These are phyloP conservation scores for Corythornis vintsioides DNA, from an alignment of 2,113 vertebrate genomes.

Conservation along the genomic window DNA sequence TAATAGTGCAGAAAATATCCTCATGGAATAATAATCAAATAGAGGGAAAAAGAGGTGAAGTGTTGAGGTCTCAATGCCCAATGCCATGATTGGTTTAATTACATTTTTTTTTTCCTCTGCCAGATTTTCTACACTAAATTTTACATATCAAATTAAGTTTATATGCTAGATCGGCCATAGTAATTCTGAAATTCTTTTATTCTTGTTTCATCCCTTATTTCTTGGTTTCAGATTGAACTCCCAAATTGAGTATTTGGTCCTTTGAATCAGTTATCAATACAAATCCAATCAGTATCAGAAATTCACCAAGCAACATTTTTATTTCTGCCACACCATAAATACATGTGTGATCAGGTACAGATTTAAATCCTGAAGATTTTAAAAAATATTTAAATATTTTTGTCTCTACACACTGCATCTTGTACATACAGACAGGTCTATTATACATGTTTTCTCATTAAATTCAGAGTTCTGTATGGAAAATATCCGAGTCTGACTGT, in stretches of 20 bases:
- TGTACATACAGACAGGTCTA: background rate
- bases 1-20: background rate
- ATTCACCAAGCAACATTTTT: background rate
- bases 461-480: background rate
- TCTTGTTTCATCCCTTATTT: background rate
- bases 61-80: background rate
- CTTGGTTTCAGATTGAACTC: background rate
- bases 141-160: background rate
- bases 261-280: background rate
- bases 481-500: fast-evolving
- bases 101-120: background rate
- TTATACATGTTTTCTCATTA: background rate
- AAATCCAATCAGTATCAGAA: background rate
- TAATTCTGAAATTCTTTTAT: background rate
- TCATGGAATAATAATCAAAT: slow-evolving; percentile 32
- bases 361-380: background rate
- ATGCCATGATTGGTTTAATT: background rate
- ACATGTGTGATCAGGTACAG: background rate
- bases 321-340: background rate
- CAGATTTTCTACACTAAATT: background rate
- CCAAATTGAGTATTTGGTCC: background rate
- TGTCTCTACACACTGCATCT: background rate
- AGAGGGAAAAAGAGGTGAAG: slow-evolving; percentile 54
- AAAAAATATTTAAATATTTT: background rate
- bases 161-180: background rate